Base-by-base conservation (phyloP, 2,888 invertebrate genomes). In the Bruchidius siliquastri region DNA sequence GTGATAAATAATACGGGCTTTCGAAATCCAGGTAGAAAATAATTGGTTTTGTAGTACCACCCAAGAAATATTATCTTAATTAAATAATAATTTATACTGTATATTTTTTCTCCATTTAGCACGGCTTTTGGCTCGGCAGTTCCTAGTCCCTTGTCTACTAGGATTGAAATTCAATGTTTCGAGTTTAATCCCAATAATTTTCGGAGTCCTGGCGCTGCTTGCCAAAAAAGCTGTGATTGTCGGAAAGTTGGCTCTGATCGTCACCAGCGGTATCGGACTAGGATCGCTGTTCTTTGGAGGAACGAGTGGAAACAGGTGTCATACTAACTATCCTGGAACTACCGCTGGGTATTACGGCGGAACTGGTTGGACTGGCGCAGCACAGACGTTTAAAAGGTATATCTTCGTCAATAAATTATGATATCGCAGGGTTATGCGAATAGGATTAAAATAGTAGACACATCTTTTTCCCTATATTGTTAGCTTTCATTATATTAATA, bases 141-240 rank as follows among this genome's bases (percentile, higher is more conserved):
- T 94, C 73, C 81, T 95, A n/a, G 87, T 95, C 21, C 95, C 95
- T 22, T 90, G 94, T 80, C 88, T 95, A 0, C 88, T 95, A 18
- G 95, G 94, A 8, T 90, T 95, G 78, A 95, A 95, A 86, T 93
- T 95, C 82, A 94, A 94, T 82, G 86, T 94, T 69, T 90, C 92
- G 0, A 92, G 94, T 0, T 84, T 95, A 74, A 86, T 95, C 20
- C 95, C 95, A 0, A 83, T 95, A 72, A 82, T 95, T 10, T 90
- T 95, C 76, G 94, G 93, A 0, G 83, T 91, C 10, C 85, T 95
- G 67, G 89, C 94, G 70, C 81, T 95, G 68, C 87, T 94, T 1
- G 91, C 93, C 21, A 95, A 94, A 82, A 95, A 95, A 82, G 94
- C 94, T 0, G 88, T 94, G 69, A 83, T 95, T 0, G 82, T 95